A percentile compares a stretch with the other conserved stretches of the same genome.
Conservation (phyloP, 92 coral and sea anemone genomes). For the Porites evermanni region DNA sequence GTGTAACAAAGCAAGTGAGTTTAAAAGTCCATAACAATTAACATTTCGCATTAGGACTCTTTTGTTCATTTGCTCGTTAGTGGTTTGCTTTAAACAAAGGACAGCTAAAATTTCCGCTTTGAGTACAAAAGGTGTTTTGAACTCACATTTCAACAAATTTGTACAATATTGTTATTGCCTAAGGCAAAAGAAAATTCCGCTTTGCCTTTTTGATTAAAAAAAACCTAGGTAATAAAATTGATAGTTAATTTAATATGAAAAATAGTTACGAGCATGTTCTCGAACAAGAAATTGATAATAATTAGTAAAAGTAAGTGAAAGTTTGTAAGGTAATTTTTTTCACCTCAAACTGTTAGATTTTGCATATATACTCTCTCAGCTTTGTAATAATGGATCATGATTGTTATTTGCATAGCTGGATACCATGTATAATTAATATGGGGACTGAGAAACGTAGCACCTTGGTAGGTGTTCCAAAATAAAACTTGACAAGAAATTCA, state of each 20-base stretch:
- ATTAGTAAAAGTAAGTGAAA: not conserved
- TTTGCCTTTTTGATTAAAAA: constrained; percentile 5
- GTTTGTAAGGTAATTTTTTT: not conserved
- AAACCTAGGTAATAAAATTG: not conserved
- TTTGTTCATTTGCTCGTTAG: not conserved
- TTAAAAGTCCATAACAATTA: not conserved
- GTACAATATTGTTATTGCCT: constrained; percentile 7
- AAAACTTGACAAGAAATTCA: no score
- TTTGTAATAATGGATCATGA: no score
- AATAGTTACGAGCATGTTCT: not conserved
- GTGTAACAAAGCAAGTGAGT: not conserved
- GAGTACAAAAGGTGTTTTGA: constrained; percentile 34
- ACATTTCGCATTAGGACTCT: not conserved
- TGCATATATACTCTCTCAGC: no score
- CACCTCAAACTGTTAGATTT: no score
- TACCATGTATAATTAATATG: no score
- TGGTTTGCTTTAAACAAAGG: constrained; percentile 1
- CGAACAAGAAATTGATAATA: not conserved
- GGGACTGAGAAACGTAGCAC: no score
- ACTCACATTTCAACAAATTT: not conserved
- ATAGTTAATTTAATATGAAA: not conserved
- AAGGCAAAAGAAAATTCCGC: constrained; percentile 38
- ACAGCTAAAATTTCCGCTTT: constrained; percentile 17
- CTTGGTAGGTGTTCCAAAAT: no score
- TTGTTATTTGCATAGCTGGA: no score